These are phyloP conservation scores for Euphydryas editha DNA, from an alignment of 2,888 invertebrate genomes.

Conservation along the genomic window DNA sequence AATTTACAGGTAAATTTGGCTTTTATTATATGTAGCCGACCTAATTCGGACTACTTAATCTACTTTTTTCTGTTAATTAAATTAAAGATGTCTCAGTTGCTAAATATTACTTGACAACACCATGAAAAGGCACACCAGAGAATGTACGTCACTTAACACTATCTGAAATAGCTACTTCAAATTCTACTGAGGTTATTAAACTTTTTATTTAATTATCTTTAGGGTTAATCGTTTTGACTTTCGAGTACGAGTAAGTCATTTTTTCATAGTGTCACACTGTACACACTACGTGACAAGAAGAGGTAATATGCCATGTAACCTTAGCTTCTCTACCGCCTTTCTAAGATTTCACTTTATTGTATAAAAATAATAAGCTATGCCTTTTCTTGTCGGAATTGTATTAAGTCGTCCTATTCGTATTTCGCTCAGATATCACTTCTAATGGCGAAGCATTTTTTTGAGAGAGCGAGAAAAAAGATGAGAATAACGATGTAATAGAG, in stretches of 20 bases:
- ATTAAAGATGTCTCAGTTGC: background rate
- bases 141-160: background rate
- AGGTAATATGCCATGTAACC: background rate
- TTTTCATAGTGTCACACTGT: too few relatives aligned
- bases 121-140: background rate
- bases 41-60: background rate
- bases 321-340: background rate
- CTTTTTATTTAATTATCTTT: background rate
- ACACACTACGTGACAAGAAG: too few relatives aligned
- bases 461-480: slow-evolving; percentile 6
- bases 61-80: background rate
- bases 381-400: background rate
- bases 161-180: background rate
- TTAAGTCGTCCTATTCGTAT: background rate
- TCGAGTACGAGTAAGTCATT: too few relatives aligned
- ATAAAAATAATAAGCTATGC: slow-evolving; percentile 1
- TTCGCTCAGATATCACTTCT: slow-evolving; percentile 8
- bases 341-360: background rate
- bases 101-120: background rate
- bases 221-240: too few relatives aligned
- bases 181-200: background rate
- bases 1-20: too few relatives aligned
- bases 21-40: too few relatives aligned
- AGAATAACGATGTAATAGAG: background rate
- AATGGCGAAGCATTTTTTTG: background rate